Conservation (phyloP, 1,140 invertebrate species). For the Plectrocnemia conspersa region DNA sequence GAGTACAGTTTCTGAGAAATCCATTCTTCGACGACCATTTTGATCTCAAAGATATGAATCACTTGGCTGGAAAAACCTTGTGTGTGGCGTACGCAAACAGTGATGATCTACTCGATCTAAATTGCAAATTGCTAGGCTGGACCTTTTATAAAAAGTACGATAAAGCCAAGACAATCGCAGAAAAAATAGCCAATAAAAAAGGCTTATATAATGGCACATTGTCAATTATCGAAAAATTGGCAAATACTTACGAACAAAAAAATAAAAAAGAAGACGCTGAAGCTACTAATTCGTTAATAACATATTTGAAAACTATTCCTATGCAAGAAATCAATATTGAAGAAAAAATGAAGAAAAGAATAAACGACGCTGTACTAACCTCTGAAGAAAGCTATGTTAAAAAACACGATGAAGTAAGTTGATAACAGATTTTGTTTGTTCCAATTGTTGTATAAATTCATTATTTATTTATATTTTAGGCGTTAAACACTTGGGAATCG, state of each 20-base stretch:
- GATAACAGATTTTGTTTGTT: slow-evolving; percentile 20
- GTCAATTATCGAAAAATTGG: slow-evolving; percentile 12
- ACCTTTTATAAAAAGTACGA: slow-evolving; percentile 65
- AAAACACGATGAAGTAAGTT: slow-evolving; percentile 50
- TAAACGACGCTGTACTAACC: neutral
- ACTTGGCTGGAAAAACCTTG: slow-evolving; percentile 76
- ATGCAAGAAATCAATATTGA: neutral
- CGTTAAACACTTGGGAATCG: slow-evolving; percentile 56
- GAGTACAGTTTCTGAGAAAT: slow-evolving; percentile 76
- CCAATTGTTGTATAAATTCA: slow-evolving; percentile 5
- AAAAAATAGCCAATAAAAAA: slow-evolving; percentile 36
- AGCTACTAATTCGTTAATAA: slow-evolving; percentile 50
- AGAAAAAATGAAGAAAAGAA: slow-evolving; percentile 2
- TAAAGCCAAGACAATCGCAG: slow-evolving; percentile 46
- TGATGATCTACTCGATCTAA: slow-evolving; percentile 55
- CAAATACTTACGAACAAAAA: slow-evolving; percentile 38
- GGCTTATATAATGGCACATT: slow-evolving; percentile 33
- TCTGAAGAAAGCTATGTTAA: slow-evolving; percentile 53
- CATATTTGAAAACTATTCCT: slow-evolving; percentile 39
- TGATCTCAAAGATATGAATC: slow-evolving; percentile 64
- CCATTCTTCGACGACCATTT: slow-evolving; percentile 83
- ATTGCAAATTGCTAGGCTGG: slow-evolving; percentile 65
- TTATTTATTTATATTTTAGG: slow-evolving; percentile 43
- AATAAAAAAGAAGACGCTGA: slow-evolving; percentile 54
- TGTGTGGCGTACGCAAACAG: slow-evolving; percentile 54